Conservation (phyloP, 2,888 invertebrate species). For the Mystacides longicornis region DNA sequence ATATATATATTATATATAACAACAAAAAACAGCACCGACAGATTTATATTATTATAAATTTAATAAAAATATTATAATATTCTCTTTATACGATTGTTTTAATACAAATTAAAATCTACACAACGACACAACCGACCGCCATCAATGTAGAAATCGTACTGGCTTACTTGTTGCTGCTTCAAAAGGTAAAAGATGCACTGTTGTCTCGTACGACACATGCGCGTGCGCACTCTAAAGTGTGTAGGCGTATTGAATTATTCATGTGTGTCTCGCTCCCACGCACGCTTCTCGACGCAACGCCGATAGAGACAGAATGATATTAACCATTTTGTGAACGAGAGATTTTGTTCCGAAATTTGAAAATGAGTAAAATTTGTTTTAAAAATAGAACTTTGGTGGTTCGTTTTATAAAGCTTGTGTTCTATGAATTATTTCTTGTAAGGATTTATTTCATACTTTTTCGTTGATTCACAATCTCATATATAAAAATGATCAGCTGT, state of each 20-base stretch:
- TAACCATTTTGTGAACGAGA: constrained; percentile 16
- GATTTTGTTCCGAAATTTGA: constrained; percentile 20
- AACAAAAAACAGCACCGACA: too few species aligned
- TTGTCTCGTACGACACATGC: constrained; percentile 32
- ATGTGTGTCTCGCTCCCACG: constrained; percentile 37
- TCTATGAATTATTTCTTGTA: too few species aligned
- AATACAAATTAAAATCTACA: neutral
- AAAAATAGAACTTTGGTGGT: too few species aligned
- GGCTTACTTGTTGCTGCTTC: constrained; percentile 1
- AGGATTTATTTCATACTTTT: too few species aligned
- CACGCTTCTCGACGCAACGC: constrained; percentile 7
- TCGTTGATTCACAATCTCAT: too few species aligned
- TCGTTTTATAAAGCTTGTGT: too few species aligned
- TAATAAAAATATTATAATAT: too few species aligned
- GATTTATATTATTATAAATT: too few species aligned
- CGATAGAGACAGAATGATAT: constrained; percentile 15
- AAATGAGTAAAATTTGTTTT: constrained; percentile 20
- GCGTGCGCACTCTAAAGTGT: constrained; percentile 40
- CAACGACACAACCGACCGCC: neutral
- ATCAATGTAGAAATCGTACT: neutral
- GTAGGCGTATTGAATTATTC: constrained; percentile 44
- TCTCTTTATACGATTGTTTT: too few species aligned
- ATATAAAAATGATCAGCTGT: too few species aligned
- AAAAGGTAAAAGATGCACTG: constrained; percentile 9
- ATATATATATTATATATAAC: neutral